Percentiles rank a stretch among this genome's conserved stretches.
Evolutionary conservation across 2,113 vertebrate genomes (phyloP).

Genomic region (Chaetodon auriga): DNA sequence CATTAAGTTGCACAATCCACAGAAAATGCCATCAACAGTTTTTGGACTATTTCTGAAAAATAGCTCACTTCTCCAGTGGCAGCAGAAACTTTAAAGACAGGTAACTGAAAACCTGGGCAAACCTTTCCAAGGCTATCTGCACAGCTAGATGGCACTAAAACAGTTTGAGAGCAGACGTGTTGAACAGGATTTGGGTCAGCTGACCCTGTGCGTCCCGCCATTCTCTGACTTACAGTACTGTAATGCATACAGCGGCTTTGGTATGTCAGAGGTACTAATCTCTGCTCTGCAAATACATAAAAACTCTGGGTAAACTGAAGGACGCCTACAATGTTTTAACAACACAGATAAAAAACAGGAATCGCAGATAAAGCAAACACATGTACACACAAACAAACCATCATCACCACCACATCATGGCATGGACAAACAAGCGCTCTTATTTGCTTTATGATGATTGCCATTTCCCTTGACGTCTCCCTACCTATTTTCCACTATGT

Average conservation of each 20-base stretch:
- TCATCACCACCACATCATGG: conserved; percentile 4
- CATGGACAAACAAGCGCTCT: conserved; percentile 55
- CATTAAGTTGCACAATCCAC: background rate
- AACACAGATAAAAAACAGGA: conserved; percentile 4
- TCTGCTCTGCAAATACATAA: conserved; percentile 14
- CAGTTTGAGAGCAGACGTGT: background rate
- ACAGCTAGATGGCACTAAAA: background rate
- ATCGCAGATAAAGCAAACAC: conserved; percentile 9
- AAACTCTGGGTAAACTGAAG: conserved; percentile 5
- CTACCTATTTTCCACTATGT: conserved; percentile 72
- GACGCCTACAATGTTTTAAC: conserved; percentile 8
- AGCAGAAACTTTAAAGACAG: background rate
- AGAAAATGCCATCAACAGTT: background rate
- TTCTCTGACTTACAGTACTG: background rate
- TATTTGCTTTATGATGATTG: conserved; percentile 71
- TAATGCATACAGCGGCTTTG: background rate
- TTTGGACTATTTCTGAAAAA: background rate
- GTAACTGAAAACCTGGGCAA: background rate
- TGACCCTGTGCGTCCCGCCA: background rate
- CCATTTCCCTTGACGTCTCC: conserved; percentile 60
- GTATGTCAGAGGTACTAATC: background rate
- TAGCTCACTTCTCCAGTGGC: too few species aligned
- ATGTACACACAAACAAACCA: conserved; percentile 5
- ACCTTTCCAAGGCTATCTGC: too few species aligned
- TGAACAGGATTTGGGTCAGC: background rate